Base-by-base conservation (phyloP, 2,888 invertebrate genomes). In the Lissocephala sabroskyi region DNA sequence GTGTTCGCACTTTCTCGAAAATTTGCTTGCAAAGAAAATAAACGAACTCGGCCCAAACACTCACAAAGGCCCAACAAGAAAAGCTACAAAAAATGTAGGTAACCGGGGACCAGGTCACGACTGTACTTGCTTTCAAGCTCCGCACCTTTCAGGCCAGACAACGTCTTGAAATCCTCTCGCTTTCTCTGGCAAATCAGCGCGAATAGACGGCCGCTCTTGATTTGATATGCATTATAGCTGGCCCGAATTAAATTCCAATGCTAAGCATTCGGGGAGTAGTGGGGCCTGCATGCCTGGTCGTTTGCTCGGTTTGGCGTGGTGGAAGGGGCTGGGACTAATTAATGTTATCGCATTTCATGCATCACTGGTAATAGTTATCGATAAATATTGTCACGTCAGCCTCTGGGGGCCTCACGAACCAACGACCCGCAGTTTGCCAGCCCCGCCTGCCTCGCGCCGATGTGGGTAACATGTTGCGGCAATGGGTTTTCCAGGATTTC, bases 321-420 rank as follows among this genome's bases (percentile, higher is more conserved):
- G n/a, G n/a, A n/a, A n/a, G n/a, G 49, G 45, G 23, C 23, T 28
- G 59, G 59, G n/a, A n/a, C 76, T 76, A 80, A 80, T 79, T 80
- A 78, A 76, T 73, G 64, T 75, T 80, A 79, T 79, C 79, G 64
- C 68, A 73, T 75, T 74, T 73, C 70, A 80, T 78, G 70, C 65
- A 78, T 79, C 70, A 66, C 68, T 61, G 75, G 64, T 70, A 78
- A 75, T 77, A 66, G 77, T 75, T 78, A 79, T 77, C 77, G 75
- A 79, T 71, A 75, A 71, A 79, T 78, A 75, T 67, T 66, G 66
- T 57, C 62, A 56, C 52, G 65, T 52, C 66, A 58, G 59, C 35
- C 61, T 3, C 30, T 11, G 4, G 32, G 36, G 19, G 30, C n/a
- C 18, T 16, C 10, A 14, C 10, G 14, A 36, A 23, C 28, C 7